Evolutionary conservation across 2,888 invertebrate genomes (phyloP).

Genomic region (Xestia xanthographa): DNA sequence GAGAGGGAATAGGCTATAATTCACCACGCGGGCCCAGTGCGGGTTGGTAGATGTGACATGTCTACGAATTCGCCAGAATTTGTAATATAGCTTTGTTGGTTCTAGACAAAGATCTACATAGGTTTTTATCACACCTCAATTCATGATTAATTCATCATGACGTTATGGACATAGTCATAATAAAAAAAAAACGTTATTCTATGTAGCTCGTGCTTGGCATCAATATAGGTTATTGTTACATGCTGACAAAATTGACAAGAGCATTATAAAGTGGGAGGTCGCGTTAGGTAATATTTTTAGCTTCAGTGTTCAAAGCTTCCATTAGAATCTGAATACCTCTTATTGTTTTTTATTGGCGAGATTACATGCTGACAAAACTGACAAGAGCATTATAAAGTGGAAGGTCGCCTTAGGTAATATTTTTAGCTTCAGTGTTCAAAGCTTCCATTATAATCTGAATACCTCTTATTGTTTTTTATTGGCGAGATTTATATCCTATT

Average conservation of each 20-base stretch:
- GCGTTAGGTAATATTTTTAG: background rate
- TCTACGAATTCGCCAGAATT: too few relatives aligned
- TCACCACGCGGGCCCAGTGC: too few relatives aligned
- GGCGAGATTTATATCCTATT: too few relatives aligned
- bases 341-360: too few relatives aligned
- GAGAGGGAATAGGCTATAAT: too few relatives aligned
- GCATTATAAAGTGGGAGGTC: background rate
- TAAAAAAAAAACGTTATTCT: conserved; percentile 12
- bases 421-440: background rate
- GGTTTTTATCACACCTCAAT: background rate
- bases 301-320: background rate
- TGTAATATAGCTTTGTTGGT: background rate
- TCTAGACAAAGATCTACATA: background rate
- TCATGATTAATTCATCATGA: background rate
- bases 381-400: background rate
- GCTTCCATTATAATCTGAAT: too few relatives aligned
- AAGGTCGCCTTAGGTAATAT: background rate
- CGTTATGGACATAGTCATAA: conserved; percentile 1
- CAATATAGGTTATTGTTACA: background rate
- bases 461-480: too few relatives aligned
- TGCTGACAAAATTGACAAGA: conserved; percentile 8
- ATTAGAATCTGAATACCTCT: too few relatives aligned
- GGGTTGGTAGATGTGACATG: too few relatives aligned
- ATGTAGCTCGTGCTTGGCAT: conserved; percentile 11
- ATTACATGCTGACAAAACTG: background rate